A percentile compares a stretch with the other conserved stretches of the same genome.
These are phyloP conservation scores for Pristionchus entomophagus DNA, from an alignment of 2,888 invertebrate genomes.

Conservation along the genomic window DNA sequence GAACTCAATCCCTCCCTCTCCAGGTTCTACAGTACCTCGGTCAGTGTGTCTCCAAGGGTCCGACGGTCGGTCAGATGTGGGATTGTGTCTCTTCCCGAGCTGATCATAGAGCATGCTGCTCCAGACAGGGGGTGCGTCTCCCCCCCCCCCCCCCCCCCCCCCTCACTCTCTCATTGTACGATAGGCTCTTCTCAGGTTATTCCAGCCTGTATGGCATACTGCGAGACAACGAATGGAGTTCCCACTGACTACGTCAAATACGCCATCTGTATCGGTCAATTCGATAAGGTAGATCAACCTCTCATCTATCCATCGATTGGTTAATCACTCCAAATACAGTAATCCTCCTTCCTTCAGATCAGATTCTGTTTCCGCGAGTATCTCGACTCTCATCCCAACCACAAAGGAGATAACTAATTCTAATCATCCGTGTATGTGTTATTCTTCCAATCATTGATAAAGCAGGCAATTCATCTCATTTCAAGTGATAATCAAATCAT, in stretches of 20 bases:
- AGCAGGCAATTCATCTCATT: background rate
- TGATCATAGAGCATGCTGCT: constrained; percentile 70
- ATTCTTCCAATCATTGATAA: background rate
- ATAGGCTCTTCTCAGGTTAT: constrained; percentile 58
- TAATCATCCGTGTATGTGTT: background rate
- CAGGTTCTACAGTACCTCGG: constrained; percentile 71
- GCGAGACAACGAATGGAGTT: constrained; percentile 74
- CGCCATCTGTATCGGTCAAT: constrained; percentile 68
- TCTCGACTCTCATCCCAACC: constrained; percentile 68
- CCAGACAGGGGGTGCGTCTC: constrained; percentile 54
- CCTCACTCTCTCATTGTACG: too few species aligned
- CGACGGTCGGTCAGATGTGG: constrained; percentile 76
- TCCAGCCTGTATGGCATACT: constrained; percentile 72
- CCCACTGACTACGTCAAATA: constrained; percentile 73
- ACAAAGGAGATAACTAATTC: constrained; percentile 68
- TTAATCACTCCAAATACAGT: background rate
- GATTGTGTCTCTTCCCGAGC: constrained; percentile 73
- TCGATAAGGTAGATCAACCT: constrained; percentile 62
- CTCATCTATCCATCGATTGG: background rate
- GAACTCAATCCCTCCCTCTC: background rate
- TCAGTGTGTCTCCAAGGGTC: constrained; percentile 72
- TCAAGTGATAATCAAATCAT: constrained; percentile 43
- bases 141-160: too few species aligned
- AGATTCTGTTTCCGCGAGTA: constrained; percentile 71
- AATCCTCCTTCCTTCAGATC: constrained; percentile 52